Evolutionary conservation across 2,797 vertebrate species (phyloP), one percentile per base, ranked within the genome.

Genomic region (Hoplostethus atlanticus): DNA sequence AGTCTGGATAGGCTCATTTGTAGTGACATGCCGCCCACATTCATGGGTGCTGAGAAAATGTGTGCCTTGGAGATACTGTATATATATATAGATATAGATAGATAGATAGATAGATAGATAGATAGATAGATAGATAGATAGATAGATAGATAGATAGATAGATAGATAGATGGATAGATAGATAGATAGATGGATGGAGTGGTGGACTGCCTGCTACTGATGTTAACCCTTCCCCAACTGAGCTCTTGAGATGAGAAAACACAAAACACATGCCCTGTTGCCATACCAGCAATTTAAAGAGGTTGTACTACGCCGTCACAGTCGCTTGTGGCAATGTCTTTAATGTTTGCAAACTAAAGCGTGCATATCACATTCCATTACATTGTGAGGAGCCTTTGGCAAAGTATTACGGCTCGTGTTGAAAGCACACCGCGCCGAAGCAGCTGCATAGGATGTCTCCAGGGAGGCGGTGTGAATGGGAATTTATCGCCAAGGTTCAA

Each of bases 401-500:
- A 3, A 16, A 38, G 36, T 25, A 1, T 21, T 54, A 4, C 47
- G 10, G n/a, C 36, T 79, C 67, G 66, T 64, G 71, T 69, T 68
- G 64, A 66, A 85, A 72, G 71, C 58, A 68, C 21, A 9, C 13
- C 36, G 15, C 4, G 11, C 58, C 9, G 13, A 0, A 25, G 21
- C 42, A 30, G 36, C 16, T n/a, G 30, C 30, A 9, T 40, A 25
- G 50, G 15, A 3, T 31, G 2, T 71, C 71, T 83, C 30, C 28
- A 44, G 50, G 57, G 74, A 71, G 75, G 28, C 1, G 46, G 38
- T 51, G 51, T 34, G 34, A 36, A 75, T 71, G 16, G 63, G 69
- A 68, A 83, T 68, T 0, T 64, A 60, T 59, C 16, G 40, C 51
- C 50, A 56, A 53, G 36, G 81, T 72, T 87, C 76, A 83, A 77